A percentile compares a stretch with the other conserved stretches of the same genome.
Evolutionary conservation across 2,888 invertebrate genomes (phyloP).

Genomic region (Phortica magna): DNA sequence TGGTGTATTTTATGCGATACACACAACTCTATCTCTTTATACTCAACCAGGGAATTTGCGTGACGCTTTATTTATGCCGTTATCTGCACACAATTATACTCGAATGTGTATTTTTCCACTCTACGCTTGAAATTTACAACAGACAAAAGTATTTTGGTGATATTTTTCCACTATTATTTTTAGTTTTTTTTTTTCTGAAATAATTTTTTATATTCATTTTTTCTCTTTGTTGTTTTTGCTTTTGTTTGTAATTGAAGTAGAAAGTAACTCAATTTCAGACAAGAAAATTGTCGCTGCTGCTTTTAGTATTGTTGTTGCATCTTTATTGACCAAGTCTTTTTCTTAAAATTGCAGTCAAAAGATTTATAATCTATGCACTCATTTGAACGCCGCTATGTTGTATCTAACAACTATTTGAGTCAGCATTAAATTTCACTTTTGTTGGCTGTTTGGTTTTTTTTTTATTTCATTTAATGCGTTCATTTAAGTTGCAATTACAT

Average conservation of each 20-base stretch:
- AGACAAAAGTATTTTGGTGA: not conserved
- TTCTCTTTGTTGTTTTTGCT: not conserved
- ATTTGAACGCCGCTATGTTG: not conserved
- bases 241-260: constrained; percentile 48
- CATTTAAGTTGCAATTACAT: constrained; percentile 15
- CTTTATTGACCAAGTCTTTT: not conserved
- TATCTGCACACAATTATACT: not conserved
- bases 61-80: not conserved
- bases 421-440: constrained; percentile 32
- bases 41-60: not conserved
- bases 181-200: not conserved
- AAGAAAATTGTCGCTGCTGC: constrained; percentile 3
- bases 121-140: not conserved
- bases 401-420: not conserved
- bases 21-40: not conserved
- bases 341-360: not conserved
- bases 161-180: constrained; percentile 6
- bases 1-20: not conserved
- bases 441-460: constrained; percentile 7
- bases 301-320: not conserved
- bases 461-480: constrained; percentile 17
- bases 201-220: not conserved
- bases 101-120: not conserved
- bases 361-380: not conserved
- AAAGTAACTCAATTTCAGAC: constrained; percentile 46